Evolutionary conservation across 2,888 invertebrate genomes (phyloP).

Genomic region (Zhengitettix transpicula): DNA sequence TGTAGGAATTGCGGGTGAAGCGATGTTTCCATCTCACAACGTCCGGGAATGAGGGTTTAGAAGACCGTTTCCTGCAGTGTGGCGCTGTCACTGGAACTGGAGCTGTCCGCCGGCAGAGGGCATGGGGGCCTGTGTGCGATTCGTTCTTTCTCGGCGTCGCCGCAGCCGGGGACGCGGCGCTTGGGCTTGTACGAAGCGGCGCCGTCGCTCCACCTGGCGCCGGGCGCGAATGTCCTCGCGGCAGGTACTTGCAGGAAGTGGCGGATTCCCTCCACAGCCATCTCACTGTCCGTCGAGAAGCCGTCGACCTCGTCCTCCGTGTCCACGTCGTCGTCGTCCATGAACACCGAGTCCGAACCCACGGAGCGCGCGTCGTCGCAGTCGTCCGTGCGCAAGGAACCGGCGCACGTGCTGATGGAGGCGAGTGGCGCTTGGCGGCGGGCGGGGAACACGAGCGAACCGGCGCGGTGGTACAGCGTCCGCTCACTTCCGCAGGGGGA

Average conservation of each 20-base stretch:
- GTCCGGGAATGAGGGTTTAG: background rate
- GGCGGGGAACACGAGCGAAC: constrained; percentile 13
- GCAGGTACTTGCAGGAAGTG: constrained; percentile 4
- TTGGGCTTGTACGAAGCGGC: background rate
- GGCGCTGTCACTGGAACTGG: background rate
- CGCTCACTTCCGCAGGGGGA: constrained; percentile 62
- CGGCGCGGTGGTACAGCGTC: constrained; percentile 28
- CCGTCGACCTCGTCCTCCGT: constrained; percentile 75
- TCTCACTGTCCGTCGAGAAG: constrained; percentile 66
- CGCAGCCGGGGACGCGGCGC: background rate
- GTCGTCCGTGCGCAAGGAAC: constrained; percentile 39
- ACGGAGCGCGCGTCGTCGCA: constrained; percentile 44
- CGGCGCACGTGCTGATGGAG: constrained; percentile 52
- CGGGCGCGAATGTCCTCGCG: constrained; percentile 9
- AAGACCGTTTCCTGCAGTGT: background rate
- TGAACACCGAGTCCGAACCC: constrained; percentile 66
- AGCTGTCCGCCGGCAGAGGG: background rate
- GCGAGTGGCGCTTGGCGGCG: constrained; percentile 55
- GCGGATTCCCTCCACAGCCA: constrained; percentile 8
- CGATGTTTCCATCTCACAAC: too few species aligned
- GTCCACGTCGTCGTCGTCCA: constrained; percentile 49
- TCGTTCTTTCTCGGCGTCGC: background rate
- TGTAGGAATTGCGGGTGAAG: too few species aligned
- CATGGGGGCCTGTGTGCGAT: background rate
- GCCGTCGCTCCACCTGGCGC: constrained; percentile 4